phyloP scores from a whole-genome alignment of 2,888 invertebrate genomes.

The Sisyra terminalis region DNA sequence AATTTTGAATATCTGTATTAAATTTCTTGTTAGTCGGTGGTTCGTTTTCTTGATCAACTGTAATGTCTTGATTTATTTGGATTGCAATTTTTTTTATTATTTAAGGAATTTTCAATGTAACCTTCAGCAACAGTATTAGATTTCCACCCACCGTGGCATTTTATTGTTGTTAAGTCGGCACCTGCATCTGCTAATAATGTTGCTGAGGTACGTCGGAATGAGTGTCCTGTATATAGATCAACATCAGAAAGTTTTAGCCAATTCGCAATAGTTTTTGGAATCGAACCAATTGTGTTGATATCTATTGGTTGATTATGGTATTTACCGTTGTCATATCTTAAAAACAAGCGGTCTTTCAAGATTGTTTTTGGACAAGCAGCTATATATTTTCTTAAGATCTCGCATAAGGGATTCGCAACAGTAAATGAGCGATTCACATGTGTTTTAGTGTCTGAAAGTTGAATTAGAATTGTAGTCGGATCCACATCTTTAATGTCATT shows the following conservation, averaged over 20 bases:
- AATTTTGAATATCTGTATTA: no score
- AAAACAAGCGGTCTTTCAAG: background rate
- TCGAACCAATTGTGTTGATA: conserved; percentile 1
- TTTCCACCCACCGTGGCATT: conserved; percentile 3
- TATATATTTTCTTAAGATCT: background rate
- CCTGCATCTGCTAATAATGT: conserved; percentile 9
- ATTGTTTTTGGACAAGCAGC: background rate
- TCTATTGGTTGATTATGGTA: conserved; percentile 4
- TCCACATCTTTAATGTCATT: conserved; percentile 1
- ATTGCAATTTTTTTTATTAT: no score
- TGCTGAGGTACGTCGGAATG: conserved; percentile 9
- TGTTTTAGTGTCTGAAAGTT: background rate
- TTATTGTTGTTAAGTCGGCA: conserved; percentile 1
- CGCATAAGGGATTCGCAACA: background rate
- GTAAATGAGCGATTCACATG: background rate
- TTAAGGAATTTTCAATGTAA: no score
- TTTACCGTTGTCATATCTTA: conserved; percentile 3
- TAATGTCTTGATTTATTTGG: no score
- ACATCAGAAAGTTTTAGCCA: background rate
- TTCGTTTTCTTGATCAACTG: no score
- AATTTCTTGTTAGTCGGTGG: no score
- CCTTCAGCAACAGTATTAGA: no score
- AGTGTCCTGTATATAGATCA: conserved; percentile 11
- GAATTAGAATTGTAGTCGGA: background rate
- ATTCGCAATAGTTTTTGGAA: conserved; percentile 2